These are phyloP conservation scores for Centropristis striata DNA, from an alignment of 2,113 vertebrate genomes.

Conservation along the genomic window DNA sequence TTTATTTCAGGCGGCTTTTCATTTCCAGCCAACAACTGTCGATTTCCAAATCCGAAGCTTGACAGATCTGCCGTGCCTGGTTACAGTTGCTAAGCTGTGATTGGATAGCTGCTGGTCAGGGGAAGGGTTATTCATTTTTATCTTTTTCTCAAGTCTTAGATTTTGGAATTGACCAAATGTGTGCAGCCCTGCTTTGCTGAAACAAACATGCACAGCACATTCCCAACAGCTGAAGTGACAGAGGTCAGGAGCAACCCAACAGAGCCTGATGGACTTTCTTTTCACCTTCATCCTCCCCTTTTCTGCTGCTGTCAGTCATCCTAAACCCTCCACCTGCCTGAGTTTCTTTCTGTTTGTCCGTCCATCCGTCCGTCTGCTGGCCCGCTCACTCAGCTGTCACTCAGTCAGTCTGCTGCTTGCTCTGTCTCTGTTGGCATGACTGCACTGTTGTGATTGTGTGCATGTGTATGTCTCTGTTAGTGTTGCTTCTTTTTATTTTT, in stretches of 20 bases:
- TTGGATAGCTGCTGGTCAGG: constrained; percentile 6
- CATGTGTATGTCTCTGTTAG: too few species aligned
- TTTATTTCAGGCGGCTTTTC: background rate
- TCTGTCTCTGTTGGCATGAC: constrained; percentile 5
- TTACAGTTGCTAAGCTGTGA: background rate
- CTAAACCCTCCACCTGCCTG: constrained; percentile 28
- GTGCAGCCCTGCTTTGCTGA: background rate
- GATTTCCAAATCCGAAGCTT: constrained; percentile 17
- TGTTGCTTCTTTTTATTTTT: too few species aligned
- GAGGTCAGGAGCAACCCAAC: constrained; percentile 13
- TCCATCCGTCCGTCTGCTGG: constrained; percentile 9
- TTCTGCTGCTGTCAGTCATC: constrained; percentile 45
- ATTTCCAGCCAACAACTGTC: background rate
- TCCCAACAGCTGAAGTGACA: constrained; percentile 17
- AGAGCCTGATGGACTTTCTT: background rate
- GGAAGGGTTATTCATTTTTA: background rate
- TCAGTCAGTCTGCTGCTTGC: constrained; percentile 15
- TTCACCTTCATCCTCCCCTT: constrained; percentile 28
- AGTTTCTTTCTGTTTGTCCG: background rate
- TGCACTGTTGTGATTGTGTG: constrained; percentile 1
- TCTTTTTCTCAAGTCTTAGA: background rate
- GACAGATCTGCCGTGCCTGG: background rate
- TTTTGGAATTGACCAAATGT: background rate
- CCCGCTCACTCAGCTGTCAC: constrained; percentile 16
- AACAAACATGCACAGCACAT: background rate